These are phyloP conservation scores for Sebastes ruberrimus DNA, from an alignment of 2,797 vertebrate genomes.

Conservation along the genomic window DNA sequence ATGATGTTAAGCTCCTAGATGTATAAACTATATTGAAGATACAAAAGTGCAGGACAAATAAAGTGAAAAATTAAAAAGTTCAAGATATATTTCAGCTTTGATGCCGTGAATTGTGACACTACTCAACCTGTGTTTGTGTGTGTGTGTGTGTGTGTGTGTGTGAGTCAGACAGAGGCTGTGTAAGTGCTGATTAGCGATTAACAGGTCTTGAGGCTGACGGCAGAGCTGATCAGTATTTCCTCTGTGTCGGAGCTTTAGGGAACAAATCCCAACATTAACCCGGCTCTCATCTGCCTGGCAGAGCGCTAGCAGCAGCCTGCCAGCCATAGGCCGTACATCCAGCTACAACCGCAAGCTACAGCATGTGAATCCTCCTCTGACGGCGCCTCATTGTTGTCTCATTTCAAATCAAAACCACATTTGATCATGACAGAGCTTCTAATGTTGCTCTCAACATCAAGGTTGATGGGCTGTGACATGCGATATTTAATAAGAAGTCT, in stretches of 20 bases:
- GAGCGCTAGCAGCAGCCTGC: conserved; percentile 79
- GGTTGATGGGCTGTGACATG: conserved; percentile 73
- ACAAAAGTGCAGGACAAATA: neutral
- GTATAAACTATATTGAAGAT: neutral
- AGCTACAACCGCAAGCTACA: conserved; percentile 70
- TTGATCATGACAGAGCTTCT: conserved; percentile 66
- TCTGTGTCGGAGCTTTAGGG: conserved; percentile 82
- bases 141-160: conserved; percentile 8
- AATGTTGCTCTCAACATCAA: conserved; percentile 66
- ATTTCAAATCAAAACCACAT: conserved; percentile 67
- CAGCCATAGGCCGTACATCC: conserved; percentile 75
- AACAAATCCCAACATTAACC: conserved; percentile 87
- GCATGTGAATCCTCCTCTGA: conserved; percentile 66
- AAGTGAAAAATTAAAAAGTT: conserved; percentile 18
- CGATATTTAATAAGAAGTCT: conserved; percentile 60
- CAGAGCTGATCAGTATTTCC: conserved; percentile 80
- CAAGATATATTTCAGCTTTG: neutral
- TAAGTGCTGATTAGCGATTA: conserved; percentile 81
- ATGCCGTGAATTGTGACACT: conserved; percentile 11
- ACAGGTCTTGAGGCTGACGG: conserved; percentile 71
- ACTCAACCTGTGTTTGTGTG: conserved; percentile 8
- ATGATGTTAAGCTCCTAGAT: neutral
- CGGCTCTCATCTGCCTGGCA: conserved; percentile 82
- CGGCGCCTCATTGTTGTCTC: conserved; percentile 67
- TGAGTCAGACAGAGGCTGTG: conserved; percentile 61